A percentile compares a stretch with the other conserved stretches of the same genome.
These are phyloP conservation scores for Chelon labrosus DNA, from an alignment of 2,797 vertebrate genomes.

Conservation along the genomic window DNA sequence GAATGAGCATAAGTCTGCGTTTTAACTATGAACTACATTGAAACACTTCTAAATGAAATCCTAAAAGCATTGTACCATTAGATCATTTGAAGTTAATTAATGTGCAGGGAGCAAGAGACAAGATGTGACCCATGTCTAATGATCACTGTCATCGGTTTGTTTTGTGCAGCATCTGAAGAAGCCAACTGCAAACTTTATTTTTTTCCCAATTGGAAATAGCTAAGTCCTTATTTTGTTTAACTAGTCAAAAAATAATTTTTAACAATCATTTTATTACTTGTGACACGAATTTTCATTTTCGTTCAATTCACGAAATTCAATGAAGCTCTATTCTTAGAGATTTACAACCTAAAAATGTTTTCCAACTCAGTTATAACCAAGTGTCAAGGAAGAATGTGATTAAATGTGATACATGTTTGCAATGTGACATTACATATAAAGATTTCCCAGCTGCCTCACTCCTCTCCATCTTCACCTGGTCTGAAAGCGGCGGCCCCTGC, in stretches of 20 bases:
- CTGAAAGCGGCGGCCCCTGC: neutral
- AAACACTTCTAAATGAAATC: neutral
- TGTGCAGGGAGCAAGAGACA: neutral
- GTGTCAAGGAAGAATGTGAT: neutral
- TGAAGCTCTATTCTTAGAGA: too few species aligned
- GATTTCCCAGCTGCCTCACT: neutral
- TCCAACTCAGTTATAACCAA: neutral
- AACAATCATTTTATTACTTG: too few species aligned
- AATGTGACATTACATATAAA: neutral
- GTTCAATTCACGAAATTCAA: too few species aligned
- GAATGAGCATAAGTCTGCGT: too few species aligned
- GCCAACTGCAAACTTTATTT: neutral
- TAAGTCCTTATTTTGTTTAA: too few species aligned
- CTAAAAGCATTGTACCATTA: neutral
- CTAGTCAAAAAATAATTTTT: too few species aligned
- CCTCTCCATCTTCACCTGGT: slow-evolving; percentile 54
- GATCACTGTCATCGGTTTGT: neutral
- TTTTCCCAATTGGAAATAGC: too few species aligned
- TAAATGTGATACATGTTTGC: neutral
- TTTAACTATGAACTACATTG: neutral
- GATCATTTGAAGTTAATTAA: neutral
- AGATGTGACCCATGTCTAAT: neutral
- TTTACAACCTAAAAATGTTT: neutral
- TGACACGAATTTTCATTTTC: too few species aligned
- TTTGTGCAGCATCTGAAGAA: neutral